Conservation (phyloP, 2,888 invertebrate genomes). For the Pecten maximus region DNA sequence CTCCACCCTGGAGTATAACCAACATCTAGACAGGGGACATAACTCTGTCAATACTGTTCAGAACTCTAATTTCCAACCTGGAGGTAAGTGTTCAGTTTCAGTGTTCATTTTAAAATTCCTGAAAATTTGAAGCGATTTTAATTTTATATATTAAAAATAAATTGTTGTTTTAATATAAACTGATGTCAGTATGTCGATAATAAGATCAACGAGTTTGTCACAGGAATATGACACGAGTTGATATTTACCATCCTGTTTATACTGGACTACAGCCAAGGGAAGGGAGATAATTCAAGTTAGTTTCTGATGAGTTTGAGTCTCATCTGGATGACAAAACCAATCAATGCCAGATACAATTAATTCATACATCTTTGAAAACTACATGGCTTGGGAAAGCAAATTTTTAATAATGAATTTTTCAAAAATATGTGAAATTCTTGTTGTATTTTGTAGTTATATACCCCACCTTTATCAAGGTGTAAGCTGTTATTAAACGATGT, state of each 20-base stretch:
- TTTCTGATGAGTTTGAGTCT: background rate
- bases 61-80: constrained; percentile 61
- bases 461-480: no score
- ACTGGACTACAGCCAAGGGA: background rate
- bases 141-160: background rate
- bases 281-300: background rate
- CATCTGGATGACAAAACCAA: background rate
- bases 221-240: background rate
- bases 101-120: background rate
- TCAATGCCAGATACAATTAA: background rate
- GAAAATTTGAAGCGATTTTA: background rate
- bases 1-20: background rate
- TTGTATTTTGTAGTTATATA: no score
- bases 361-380: background rate
- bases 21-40: constrained; percentile 17
- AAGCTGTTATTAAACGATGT: no score
- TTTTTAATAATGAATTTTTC: no score
- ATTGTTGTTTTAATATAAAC: background rate
- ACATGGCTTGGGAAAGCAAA: no score
- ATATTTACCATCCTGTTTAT: background rate
- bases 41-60: constrained; percentile 43
- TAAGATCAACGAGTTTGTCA: no score
- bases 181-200: no score
- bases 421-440: no score
- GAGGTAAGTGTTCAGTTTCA: constrained; percentile 48